A percentile compares a stretch with the other conserved stretches of the same genome.
These are phyloP conservation scores for Pinna nobilis DNA, from an alignment of 1,140 invertebrate species.

Conservation along the genomic window DNA sequence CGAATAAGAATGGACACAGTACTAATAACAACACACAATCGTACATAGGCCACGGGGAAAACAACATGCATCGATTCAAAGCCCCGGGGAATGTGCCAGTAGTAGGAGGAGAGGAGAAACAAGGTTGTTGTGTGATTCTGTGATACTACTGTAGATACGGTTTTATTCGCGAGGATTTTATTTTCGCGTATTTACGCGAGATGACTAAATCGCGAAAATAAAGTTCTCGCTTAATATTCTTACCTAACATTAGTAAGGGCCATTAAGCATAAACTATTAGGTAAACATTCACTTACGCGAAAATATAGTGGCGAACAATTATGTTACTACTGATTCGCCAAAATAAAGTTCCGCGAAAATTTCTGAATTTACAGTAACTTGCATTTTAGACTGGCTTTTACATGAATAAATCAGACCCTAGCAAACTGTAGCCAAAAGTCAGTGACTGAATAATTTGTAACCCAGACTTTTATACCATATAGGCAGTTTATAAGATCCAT, in stretches of 20 bases:
- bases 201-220: too few relatives aligned
- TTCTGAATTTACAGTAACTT: too few relatives aligned
- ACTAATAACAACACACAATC: conserved; percentile 48
- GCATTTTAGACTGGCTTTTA: neutral
- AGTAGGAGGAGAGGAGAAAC: conserved; percentile 58
- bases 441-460: neutral
- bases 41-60: conserved; percentile 15
- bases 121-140: conserved; percentile 61
- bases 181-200: too few relatives aligned
- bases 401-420: neutral
- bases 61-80: conserved; percentile 50
- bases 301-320: too few relatives aligned
- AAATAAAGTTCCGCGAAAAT: too few relatives aligned
- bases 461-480: neutral
- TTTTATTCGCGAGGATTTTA: too few relatives aligned
- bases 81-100: conserved; percentile 44
- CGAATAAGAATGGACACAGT: conserved; percentile 54
- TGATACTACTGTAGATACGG: conserved; percentile 36
- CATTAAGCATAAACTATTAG: too few relatives aligned
- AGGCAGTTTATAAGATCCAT: neutral
- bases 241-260: too few relatives aligned
- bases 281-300: too few relatives aligned
- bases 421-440: neutral
- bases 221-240: too few relatives aligned
- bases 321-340: too few relatives aligned